Evolutionary conservation across 2,113 vertebrate species (phyloP).

Genomic region (Neodontobutis hainanensis): DNA sequence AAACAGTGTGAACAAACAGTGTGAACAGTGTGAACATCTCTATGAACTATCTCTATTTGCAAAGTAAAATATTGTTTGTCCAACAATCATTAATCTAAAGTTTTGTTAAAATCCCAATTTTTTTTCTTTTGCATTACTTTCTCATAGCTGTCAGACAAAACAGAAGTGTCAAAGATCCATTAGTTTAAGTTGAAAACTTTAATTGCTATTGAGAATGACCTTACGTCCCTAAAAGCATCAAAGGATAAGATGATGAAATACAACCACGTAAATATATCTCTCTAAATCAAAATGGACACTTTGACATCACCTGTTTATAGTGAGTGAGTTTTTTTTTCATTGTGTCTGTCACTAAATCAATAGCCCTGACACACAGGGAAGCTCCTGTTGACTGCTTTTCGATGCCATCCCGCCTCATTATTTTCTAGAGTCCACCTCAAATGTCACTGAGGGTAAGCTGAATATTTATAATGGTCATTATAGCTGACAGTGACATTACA

Average conservation of each 20-base stretch:
- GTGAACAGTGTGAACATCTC: too few species aligned
- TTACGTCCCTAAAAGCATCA: background rate
- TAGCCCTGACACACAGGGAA: background rate
- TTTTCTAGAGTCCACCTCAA: background rate
- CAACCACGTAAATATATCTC: background rate
- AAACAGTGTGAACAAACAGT: too few species aligned
- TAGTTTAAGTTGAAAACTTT: background rate
- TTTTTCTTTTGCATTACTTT: too few species aligned
- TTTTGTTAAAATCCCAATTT: background rate
- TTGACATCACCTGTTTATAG: conserved; percentile 13
- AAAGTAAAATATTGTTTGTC: background rate
- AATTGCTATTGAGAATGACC: background rate
- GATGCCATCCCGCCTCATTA: background rate
- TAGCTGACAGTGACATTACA: background rate
- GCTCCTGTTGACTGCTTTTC: background rate
- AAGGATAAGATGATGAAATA: conserved; percentile 5
- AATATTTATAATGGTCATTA: background rate
- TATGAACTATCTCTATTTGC: background rate
- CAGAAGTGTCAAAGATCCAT: too few species aligned
- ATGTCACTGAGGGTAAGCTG: background rate
- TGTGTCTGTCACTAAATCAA: conserved; percentile 4
- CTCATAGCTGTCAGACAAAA: background rate
- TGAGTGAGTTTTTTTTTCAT: background rate
- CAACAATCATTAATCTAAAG: background rate
- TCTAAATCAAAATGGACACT: background rate